Base-by-base conservation (phyloP, 2,888 invertebrate species). In the Tillus elongatus region DNA sequence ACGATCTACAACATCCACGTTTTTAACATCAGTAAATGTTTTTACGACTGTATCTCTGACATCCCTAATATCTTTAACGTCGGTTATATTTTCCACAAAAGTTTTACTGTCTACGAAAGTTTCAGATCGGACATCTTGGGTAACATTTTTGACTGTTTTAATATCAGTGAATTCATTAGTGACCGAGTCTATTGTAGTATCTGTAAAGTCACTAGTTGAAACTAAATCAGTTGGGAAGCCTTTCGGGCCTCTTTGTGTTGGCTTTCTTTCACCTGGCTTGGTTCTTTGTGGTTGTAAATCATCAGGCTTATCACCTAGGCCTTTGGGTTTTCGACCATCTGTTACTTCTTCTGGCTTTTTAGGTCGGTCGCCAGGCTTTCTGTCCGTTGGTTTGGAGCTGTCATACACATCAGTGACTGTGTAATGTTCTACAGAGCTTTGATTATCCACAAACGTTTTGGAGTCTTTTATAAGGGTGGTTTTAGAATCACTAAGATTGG, bases 1-100 rank as follows among this genome's bases (percentile, higher is more conserved):
- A 67, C 68, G 42, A 68, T 73, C 49, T 4, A 51, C 49, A 12
- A 39, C 37, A 13, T 43, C 39, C 14, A 40, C 35, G 24, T 42
- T 44, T 24, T 37, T 47, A 6, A 43, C 35, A 27, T 49, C 48
- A 16, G 42, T 45, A 19, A 6, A 8, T 6, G 24, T 8, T 8
- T 6, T 19, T 8, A 8, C n/a, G n/a, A 19, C n/a, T 19, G n/a
- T n/a, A 19, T 19, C 24, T 30, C 15, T 37, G 24, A 29, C 19
- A 13, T 39, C 41, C 14, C 35, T 35, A 37, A 51, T 41, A 37
- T 47, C 42, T 24, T 37, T 46, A 28, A 45, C 34, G 15, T 39
- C 44, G 4, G 41, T 35, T 28, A 34, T 30, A 16, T 50, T 46
- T 26, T 50, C 43, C 2, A 39, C 41, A 4, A 45, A 37, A 3